These are phyloP conservation scores for Heliothis peltigera DNA, from an alignment of 2,888 invertebrate species.

Conservation along the genomic window DNA sequence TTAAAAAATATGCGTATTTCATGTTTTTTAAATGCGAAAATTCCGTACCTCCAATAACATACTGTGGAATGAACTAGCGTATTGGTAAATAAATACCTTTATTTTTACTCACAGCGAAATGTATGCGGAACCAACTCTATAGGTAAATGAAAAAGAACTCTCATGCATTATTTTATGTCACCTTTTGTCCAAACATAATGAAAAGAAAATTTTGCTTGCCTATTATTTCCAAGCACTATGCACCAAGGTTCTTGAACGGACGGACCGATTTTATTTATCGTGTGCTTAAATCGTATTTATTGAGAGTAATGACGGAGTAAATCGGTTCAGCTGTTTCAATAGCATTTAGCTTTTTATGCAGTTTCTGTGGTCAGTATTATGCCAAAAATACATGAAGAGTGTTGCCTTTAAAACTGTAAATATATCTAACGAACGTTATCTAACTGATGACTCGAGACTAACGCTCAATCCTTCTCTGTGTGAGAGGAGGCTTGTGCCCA, in stretches of 20 bases:
- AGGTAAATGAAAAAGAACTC: slow-evolving; percentile 9
- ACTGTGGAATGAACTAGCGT: neutral
- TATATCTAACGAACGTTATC: too few species aligned
- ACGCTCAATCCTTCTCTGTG: too few species aligned
- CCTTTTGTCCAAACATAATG: neutral
- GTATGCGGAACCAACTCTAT: slow-evolving; percentile 2
- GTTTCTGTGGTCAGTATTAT: neutral
- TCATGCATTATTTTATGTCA: neutral
- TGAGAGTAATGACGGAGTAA: neutral
- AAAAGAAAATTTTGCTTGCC: neutral
- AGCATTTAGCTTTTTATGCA: neutral
- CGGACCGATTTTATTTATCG: neutral
- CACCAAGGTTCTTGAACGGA: neutral
- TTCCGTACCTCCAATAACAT: too few species aligned
- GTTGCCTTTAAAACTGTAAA: too few species aligned
- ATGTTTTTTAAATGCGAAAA: too few species aligned
- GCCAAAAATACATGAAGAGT: too few species aligned
- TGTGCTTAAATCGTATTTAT: neutral
- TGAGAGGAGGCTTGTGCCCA: too few species aligned
- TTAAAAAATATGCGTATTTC: too few species aligned
- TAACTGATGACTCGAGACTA: too few species aligned
- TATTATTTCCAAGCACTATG: slow-evolving; percentile 1
- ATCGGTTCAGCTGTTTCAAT: neutral
- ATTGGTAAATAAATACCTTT: neutral
- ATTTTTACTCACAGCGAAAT: slow-evolving; percentile 2